Conservation (phyloP, 2,113 vertebrate genomes). For the Cercocebus atys region DNA sequence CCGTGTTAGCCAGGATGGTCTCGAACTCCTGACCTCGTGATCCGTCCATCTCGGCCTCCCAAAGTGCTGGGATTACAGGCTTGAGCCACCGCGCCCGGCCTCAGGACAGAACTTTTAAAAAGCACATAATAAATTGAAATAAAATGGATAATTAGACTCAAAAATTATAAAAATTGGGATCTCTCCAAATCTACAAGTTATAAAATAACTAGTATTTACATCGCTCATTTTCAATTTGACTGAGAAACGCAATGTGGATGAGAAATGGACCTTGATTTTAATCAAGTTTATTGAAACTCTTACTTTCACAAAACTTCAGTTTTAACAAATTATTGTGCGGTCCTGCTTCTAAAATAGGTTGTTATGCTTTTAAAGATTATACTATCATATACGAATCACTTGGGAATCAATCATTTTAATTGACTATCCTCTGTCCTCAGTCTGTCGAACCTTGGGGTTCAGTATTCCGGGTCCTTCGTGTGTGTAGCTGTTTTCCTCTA, state of each 20-base stretch:
- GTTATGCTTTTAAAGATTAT: neutral
- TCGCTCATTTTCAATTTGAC: neutral
- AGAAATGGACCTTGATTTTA: neutral
- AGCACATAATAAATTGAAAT: neutral
- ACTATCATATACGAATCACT: neutral
- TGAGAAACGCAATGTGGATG: neutral
- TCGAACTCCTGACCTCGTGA: too few relatives aligned
- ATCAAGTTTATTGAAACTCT: neutral
- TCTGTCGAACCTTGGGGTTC: neutral
- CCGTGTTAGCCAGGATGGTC: too few relatives aligned
- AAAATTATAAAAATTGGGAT: neutral
- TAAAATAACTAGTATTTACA: neutral
- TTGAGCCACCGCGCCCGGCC: too few relatives aligned
- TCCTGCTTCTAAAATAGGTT: neutral
- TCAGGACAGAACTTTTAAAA: neutral
- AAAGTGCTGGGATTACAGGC: too few relatives aligned
- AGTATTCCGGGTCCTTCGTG: neutral
- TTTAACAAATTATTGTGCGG: neutral
- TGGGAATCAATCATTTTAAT: neutral
- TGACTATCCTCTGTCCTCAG: neutral
- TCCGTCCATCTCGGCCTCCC: too few relatives aligned
- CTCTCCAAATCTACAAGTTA: neutral
- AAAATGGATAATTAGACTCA: neutral
- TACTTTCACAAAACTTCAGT: neutral
- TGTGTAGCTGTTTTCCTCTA: neutral